These are phyloP conservation scores for Bubo blakistoni DNA, from an alignment of 2,113 vertebrate species.

Conservation along the genomic window DNA sequence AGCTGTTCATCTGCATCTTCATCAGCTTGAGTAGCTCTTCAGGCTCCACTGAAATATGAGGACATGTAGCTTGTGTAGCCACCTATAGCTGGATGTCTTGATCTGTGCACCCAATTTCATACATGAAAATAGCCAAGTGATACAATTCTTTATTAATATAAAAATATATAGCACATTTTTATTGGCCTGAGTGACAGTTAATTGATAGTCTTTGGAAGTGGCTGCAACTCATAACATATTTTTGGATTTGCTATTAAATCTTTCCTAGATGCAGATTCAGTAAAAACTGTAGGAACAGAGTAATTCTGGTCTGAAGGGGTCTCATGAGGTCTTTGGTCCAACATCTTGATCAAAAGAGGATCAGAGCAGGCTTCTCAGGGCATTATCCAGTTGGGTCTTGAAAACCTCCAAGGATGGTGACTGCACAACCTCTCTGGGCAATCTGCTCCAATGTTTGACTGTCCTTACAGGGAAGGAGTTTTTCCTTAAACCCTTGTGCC, in stretches of 20 bases:
- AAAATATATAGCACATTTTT: neutral
- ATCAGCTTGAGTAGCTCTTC: neutral
- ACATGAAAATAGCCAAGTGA: neutral
- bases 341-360: neutral
- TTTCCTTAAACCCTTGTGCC: neutral
- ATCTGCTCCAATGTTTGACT: neutral
- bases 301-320: neutral
- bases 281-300: neutral
- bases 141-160: neutral
- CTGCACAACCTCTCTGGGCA: neutral
- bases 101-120: neutral
- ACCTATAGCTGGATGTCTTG: neutral
- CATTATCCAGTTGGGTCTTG: neutral
- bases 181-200: neutral
- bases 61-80: neutral
- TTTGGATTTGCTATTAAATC: neutral
- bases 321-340: neutral
- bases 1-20: neutral
- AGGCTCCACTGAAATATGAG: neutral
- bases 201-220: neutral
- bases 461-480: neutral
- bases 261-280: neutral
- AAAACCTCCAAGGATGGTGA: neutral
- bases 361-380: neutral
- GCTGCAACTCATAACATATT: neutral